A percentile compares a stretch with the other conserved stretches of the same genome.
phyloP scores from a whole-genome alignment of 2,888 invertebrate species.

The Athripsodes cinereus region DNA sequence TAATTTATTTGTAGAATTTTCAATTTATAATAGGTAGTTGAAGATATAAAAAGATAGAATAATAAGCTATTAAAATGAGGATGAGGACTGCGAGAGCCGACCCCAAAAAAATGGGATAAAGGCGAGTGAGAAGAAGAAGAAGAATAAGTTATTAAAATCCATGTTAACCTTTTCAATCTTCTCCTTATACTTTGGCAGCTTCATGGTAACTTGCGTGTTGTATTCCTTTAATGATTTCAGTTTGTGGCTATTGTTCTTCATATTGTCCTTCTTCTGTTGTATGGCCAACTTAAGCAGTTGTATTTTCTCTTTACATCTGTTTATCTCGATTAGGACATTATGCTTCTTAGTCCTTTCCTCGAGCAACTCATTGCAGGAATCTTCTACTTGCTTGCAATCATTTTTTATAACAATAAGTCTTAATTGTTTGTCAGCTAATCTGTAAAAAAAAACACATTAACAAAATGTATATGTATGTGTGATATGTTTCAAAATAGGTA shows the following conservation, averaged over 20 bases:
- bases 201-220: conserved; percentile 40
- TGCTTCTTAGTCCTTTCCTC: conserved; percentile 36
- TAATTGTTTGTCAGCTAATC: conserved; percentile 60
- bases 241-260: conserved; percentile 33
- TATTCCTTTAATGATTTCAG: conserved; percentile 14
- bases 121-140: no score
- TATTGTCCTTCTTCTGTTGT: conserved; percentile 39
- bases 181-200: conserved; percentile 44
- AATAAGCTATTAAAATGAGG: no score
- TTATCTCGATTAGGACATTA: conserved; percentile 40
- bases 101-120: no score
- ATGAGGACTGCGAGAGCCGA: no score
- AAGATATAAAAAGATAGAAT: no score
- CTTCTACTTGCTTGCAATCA: conserved; percentile 51
- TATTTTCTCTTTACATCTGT: conserved; percentile 42
- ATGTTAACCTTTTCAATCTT: conserved; percentile 39
- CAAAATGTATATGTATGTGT: no score
- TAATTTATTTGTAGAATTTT: no score
- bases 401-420: conserved; percentile 53
- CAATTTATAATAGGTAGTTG: not conserved
- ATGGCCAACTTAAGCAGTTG: conserved; percentile 43
- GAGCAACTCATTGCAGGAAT: conserved; percentile 44
- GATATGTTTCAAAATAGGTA: no score
- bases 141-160: no score
- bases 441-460: conserved; percentile 30